phyloP scores from a whole-genome alignment of 2,888 invertebrate species.

The Dynastes hyllus region DNA sequence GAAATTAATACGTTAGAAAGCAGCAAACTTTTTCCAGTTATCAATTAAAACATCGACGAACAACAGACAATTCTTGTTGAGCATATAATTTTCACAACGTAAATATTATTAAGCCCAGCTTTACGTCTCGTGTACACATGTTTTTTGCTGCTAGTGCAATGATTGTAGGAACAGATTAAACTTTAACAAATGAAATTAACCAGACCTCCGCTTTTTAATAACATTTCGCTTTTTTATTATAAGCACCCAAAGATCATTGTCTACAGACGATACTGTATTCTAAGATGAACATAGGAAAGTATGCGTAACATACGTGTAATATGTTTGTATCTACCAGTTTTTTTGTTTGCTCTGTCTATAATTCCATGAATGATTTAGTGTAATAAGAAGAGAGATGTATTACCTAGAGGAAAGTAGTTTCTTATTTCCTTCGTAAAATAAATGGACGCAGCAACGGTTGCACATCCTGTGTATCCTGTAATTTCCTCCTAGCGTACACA shows the following conservation, averaged over 20 bases:
- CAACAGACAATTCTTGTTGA: not conserved
- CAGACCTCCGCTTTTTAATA: constrained; percentile 12
- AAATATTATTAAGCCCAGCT: constrained; percentile 11
- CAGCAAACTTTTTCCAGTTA: not conserved
- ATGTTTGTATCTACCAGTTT: not conserved
- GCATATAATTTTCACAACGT: not conserved
- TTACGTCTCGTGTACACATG: not conserved
- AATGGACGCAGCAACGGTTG: not conserved
- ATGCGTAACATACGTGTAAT: no score
- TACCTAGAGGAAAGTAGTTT: not conserved
- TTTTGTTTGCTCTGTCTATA: not conserved
- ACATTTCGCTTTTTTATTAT: constrained; percentile 14
- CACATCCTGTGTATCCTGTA: not conserved
- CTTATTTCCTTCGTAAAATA: constrained; percentile 5
- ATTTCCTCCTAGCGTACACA: not conserved
- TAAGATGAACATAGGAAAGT: no score
- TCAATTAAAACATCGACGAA: constrained; percentile 13
- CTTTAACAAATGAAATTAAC: constrained; percentile 16
- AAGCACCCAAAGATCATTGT: not conserved
- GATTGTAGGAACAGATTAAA: not conserved
- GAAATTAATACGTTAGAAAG: not conserved
- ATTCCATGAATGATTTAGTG: constrained; percentile 1
- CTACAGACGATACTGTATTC: no score
- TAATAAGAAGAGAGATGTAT: not conserved
- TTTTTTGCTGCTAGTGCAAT: not conserved